phyloP scores from a whole-genome alignment of 2,113 vertebrate species.

The Neogobius melanostomus region DNA sequence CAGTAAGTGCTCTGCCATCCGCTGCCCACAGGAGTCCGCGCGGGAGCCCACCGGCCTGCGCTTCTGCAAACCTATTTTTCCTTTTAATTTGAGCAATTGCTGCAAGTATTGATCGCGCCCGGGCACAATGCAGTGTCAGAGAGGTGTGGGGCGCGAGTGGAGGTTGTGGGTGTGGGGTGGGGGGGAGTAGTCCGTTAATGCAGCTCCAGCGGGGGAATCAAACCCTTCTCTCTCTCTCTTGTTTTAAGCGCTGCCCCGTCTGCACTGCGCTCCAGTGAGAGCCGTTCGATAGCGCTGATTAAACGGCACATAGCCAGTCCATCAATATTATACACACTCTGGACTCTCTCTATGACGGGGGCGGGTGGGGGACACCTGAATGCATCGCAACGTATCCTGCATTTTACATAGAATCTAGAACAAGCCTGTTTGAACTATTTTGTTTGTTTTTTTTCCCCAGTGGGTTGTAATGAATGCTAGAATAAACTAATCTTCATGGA shows the following conservation, averaged over 20 bases:
- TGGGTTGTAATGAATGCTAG: too few species aligned
- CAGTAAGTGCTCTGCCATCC: slow-evolving; percentile 69
- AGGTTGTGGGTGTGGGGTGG: slow-evolving; percentile 2
- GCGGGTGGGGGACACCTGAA: background rate
- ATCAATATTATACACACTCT: slow-evolving; percentile 91
- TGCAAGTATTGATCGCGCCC: slow-evolving; percentile 84
- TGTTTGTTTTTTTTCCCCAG: too few species aligned
- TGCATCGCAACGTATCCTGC: slow-evolving; percentile 4
- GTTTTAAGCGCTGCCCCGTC: slow-evolving; percentile 79
- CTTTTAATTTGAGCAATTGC: slow-evolving; percentile 82
- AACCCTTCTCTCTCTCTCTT: slow-evolving; percentile 77
- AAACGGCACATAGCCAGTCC: slow-evolving; percentile 88
- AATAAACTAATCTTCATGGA: too few species aligned
- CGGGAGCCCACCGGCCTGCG: slow-evolving; percentile 65
- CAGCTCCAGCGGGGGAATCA: slow-evolving; percentile 86
- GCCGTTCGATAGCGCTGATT: slow-evolving; percentile 92
- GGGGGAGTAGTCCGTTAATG: slow-evolving; percentile 80
- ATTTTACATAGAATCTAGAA: too few species aligned
- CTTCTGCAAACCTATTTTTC: slow-evolving; percentile 71
- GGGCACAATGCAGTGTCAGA: slow-evolving; percentile 87
- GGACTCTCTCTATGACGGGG: slow-evolving; percentile 23
- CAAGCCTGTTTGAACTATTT: too few species aligned
- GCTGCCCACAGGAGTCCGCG: slow-evolving; percentile 56
- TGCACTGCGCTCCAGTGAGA: slow-evolving; percentile 73
- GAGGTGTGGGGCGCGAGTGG: slow-evolving; percentile 77